Conservation (phyloP, 2,113 vertebrate genomes). For the Galemys pyrenaicus region DNA sequence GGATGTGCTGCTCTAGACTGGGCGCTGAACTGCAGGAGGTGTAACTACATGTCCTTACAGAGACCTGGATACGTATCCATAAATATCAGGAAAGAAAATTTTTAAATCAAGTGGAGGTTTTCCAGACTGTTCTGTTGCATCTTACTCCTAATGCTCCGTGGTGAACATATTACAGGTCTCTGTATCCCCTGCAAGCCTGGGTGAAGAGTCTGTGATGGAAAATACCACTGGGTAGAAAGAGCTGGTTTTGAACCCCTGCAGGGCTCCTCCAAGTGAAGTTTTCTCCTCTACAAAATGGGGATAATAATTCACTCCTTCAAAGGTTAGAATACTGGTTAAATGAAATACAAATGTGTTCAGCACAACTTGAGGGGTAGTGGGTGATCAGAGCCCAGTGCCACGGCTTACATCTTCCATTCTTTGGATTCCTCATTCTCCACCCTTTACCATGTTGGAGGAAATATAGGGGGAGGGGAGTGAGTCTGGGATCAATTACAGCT, state of each 20-base stretch:
- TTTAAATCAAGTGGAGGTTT: neutral
- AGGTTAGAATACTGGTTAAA: neutral
- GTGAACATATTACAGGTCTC: neutral
- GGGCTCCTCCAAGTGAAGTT: neutral
- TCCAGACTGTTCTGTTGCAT: neutral
- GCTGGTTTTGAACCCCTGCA: neutral
- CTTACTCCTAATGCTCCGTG: neutral
- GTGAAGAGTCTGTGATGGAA: neutral
- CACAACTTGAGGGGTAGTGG: neutral
- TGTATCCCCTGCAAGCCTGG: neutral
- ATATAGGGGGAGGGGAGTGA: neutral
- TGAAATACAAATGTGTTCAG: neutral
- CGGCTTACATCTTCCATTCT: neutral
- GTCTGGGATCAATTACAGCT: constrained; percentile 30
- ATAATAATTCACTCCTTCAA: neutral
- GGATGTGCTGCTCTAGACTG: neutral
- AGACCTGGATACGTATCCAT: neutral
- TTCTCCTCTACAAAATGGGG: neutral
- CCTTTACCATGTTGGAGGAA: neutral
- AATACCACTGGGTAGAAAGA: neutral
- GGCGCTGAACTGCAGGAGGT: neutral
- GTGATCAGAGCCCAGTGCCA: neutral
- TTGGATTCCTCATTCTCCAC: constrained; percentile 21
- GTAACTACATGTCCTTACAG: neutral
- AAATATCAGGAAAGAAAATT: neutral